These are phyloP conservation scores for Brachystomella parvula DNA, from an alignment of 1,140 invertebrate genomes.

Conservation along the genomic window DNA sequence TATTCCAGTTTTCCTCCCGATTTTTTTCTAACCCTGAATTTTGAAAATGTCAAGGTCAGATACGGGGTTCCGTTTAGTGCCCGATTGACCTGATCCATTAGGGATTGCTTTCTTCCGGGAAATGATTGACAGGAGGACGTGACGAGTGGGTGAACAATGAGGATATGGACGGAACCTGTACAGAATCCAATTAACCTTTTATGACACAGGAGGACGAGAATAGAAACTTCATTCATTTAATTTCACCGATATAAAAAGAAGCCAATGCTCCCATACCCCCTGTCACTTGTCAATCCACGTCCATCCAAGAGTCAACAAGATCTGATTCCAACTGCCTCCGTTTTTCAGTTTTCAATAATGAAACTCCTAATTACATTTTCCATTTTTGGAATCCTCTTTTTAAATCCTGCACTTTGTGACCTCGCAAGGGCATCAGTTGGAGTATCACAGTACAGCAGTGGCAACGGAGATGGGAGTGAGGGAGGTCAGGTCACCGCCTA, in stretches of 20 bases:
- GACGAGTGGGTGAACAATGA: slow-evolving; percentile 24
- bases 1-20: no score
- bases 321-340: no score
- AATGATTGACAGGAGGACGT: slow-evolving; percentile 1
- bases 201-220: slow-evolving; percentile 21
- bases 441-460: neutral
- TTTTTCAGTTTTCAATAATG: neutral
- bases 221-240: slow-evolving; percentile 24
- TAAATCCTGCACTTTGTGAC: no score
- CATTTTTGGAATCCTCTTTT: neutral
- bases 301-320: no score
- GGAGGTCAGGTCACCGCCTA: neutral
- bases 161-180: slow-evolving; percentile 10
- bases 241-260: neutral
- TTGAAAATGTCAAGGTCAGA: neutral
- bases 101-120: neutral
- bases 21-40: no score
- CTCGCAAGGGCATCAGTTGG: no score
- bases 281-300: neutral
- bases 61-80: neutral
- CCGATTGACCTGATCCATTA: neutral
- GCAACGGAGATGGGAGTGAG: neutral
- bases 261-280: neutral
- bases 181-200: slow-evolving; percentile 38
- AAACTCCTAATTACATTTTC: neutral